A percentile compares a stretch with the other conserved stretches of the same genome.
Conservation (phyloP, 35 echinoderm and acorn worm genomes). For the Lytechinus variegatus region DNA sequence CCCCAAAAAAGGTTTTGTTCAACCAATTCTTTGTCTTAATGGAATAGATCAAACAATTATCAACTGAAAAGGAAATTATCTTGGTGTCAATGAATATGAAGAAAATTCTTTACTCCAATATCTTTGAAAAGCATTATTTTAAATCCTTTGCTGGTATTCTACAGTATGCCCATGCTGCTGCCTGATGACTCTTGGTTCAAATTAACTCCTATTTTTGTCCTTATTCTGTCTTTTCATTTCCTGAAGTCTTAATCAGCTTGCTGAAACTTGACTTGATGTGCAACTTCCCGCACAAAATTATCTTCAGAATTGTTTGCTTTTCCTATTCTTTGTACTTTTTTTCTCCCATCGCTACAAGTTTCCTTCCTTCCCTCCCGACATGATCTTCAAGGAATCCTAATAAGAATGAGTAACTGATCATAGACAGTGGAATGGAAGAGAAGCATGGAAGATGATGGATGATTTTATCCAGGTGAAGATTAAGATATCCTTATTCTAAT, state of each 20-base stretch:
- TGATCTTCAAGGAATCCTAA: not conserved
- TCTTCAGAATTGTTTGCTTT: conserved; percentile 25
- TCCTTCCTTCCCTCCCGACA: not conserved
- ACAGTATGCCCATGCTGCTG: not conserved
- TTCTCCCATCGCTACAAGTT: not conserved
- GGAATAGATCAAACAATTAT: no score
- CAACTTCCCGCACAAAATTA: conserved; percentile 40
- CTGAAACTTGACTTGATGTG: conserved; percentile 46
- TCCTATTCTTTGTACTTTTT: conserved; percentile 2
- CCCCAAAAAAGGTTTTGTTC: no score
- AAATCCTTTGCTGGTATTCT: not conserved
- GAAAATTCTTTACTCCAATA: not conserved
- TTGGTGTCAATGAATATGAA: no score
- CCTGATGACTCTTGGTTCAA: not conserved
- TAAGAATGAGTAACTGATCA: not conserved
- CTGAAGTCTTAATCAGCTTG: conserved; percentile 20
- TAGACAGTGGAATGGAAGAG: not conserved
- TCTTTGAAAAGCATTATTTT: not conserved
- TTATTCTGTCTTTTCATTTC: conserved; percentile 12
- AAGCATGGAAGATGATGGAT: not conserved
- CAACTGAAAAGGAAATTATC: no score
- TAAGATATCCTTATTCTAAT: not conserved
- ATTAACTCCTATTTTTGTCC: not conserved
- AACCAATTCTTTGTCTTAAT: no score
- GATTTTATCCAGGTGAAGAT: not conserved